Conservation (phyloP, 2,797 vertebrate genomes). For the Acridotheres tristis region DNA sequence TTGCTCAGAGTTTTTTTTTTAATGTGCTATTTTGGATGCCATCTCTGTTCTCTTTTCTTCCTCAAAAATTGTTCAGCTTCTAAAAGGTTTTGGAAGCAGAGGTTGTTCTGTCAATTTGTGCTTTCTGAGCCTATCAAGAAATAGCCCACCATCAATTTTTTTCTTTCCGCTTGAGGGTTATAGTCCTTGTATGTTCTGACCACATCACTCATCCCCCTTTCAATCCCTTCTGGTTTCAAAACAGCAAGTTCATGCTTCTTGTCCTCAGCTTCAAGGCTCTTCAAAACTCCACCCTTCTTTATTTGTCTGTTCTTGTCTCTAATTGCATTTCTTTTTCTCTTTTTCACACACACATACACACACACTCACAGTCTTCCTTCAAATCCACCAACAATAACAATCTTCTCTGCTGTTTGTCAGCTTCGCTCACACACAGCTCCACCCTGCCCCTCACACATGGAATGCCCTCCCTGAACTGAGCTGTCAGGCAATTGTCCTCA, state of each 20-base stretch:
- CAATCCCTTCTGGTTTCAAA: conserved; percentile 23
- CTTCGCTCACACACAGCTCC: conserved; percentile 18
- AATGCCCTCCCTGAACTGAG: conserved; percentile 52
- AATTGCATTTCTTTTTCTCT: conserved; percentile 26
- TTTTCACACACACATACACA: background rate
- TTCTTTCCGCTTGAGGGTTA: background rate
- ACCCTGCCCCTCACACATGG: conserved; percentile 32
- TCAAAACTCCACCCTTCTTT: conserved; percentile 37
- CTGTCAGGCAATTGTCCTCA: conserved; percentile 38
- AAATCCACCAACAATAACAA: conserved; percentile 41
- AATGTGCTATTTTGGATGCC: conserved; percentile 72
- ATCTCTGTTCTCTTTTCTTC: conserved; percentile 58
- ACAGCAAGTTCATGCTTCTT: conserved; percentile 27
- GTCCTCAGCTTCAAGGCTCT: conserved; percentile 25
- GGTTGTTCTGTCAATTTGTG: conserved; percentile 38
- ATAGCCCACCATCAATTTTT: background rate
- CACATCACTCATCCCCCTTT: conserved; percentile 11
- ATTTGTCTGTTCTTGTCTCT: conserved; percentile 15
- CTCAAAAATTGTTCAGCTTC: conserved; percentile 64
- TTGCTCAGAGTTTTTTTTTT: conserved; percentile 51
- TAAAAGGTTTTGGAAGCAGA: conserved; percentile 54
- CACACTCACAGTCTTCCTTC: background rate
- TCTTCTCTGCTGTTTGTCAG: conserved; percentile 35
- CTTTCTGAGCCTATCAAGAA: conserved; percentile 14
- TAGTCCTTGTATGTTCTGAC: conserved; percentile 6